These are phyloP conservation scores for Theocolax elegans DNA, from an alignment of 1,140 invertebrate genomes.

Conservation along the genomic window DNA sequence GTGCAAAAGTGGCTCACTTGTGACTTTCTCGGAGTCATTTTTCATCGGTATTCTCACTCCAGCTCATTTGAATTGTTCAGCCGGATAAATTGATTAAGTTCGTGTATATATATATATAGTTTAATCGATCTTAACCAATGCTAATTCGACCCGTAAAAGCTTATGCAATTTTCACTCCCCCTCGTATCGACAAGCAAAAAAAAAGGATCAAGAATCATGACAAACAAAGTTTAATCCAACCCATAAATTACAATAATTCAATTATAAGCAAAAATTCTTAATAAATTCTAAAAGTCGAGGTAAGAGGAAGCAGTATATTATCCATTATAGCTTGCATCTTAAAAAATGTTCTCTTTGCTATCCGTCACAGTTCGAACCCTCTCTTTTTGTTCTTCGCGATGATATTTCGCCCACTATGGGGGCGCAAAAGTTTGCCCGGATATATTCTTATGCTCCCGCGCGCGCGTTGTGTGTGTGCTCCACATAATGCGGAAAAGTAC, in stretches of 20 bases:
- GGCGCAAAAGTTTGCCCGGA: conserved; percentile 4
- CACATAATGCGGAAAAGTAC: conserved; percentile 22
- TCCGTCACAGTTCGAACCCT: conserved; percentile 15
- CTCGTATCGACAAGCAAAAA: too few relatives aligned
- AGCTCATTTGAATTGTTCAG: too few relatives aligned
- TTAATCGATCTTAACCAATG: too few relatives aligned
- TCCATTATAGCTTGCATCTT: too few relatives aligned
- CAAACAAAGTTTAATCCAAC: conserved; percentile 26
- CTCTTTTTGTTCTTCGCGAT: not conserved
- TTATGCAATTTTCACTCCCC: too few relatives aligned
- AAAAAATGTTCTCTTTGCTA: too few relatives aligned
- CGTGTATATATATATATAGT: too few relatives aligned
- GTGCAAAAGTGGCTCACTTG: too few relatives aligned
- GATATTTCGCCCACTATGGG: conserved; percentile 16
- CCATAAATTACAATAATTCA: conserved; percentile 41
- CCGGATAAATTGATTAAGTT: too few relatives aligned
- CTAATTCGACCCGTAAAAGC: too few relatives aligned
- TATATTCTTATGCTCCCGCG: conserved; percentile 23
- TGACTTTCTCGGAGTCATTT: too few relatives aligned
- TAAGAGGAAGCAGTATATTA: conserved; percentile 17
- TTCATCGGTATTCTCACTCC: too few relatives aligned
- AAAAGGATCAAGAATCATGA: not conserved
- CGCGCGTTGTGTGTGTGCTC: conserved; percentile 2
- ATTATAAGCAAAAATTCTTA: conserved; percentile 31
- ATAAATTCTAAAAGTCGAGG: conserved; percentile 2